Base-by-base conservation (phyloP, 2,888 invertebrate genomes). In the Sycophila texana region DNA sequence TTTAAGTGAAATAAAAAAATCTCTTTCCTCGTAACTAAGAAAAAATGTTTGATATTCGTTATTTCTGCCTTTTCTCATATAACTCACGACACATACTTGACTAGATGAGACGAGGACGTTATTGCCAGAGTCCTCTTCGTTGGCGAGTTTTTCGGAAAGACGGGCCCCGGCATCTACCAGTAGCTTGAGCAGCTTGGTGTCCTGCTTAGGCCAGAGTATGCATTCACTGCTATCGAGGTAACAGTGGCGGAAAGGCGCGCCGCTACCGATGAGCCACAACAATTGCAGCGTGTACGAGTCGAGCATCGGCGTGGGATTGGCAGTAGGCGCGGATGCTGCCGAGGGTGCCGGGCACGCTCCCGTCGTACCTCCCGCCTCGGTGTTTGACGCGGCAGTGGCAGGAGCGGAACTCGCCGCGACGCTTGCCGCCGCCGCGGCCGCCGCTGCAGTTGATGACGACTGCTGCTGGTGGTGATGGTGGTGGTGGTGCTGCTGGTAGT, bases 221-320 rank as follows among this genome's bases (percentile, higher is more conserved):
- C 90, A 89, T 55, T 90, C 89, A 20, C 89, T 87, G 75, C 88
- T 88, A 68, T 90, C 88, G 22, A 90, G 83, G 83, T 89, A 89
- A 77, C 89, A 89, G 20, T 88, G 86, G 57, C 88, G 88, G 74
- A 90, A 85, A 3, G 87, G 87, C 7, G 87, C 90, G 0, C 95
- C 95, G 51, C 94, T 94, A 81, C 93, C 93, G 70, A 96, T 91
- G 84, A 97, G 92, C 96, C 96, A 96, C 51, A 97, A 92, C 16
- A 94, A 92, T 13, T 94, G 93, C 73, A 96, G 91, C 0, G 95
- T 94, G 86, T 95, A 94, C 0, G 93, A 91, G 81, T 95, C 94
- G 22, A 79, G 61, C 26, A 58, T 39, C 1, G 75, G 63, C n/a
- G 74, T 14, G 4, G 30, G 26, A 2, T 74, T 93, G 20, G 26